A percentile compares a stretch with the other conserved stretches of the same genome.
phyloP scores from a whole-genome alignment of 1,140 invertebrate species.

The Centruroides sculpturatus region DNA sequence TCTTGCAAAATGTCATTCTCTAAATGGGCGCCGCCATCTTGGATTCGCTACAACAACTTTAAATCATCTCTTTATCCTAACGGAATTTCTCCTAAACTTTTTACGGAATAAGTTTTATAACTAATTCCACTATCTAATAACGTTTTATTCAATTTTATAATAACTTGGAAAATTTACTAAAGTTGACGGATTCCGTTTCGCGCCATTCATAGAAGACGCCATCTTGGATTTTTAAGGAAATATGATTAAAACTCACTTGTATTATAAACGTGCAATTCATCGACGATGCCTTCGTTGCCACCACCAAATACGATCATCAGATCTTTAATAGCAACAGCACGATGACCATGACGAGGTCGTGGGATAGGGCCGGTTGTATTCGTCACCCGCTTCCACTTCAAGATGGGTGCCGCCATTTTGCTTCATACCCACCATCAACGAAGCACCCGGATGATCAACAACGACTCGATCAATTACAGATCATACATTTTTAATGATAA shows the following conservation, averaged over 20 bases:
- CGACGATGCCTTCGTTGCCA: constrained; percentile 98
- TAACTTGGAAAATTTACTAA: no score
- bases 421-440: constrained; percentile 11
- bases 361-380: constrained; percentile 85
- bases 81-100: no score
- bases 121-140: no score
- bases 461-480: no score
- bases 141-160: no score
- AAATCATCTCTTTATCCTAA: no score
- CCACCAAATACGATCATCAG: constrained; percentile 99
- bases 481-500: no score
- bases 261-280: constrained; percentile 98
- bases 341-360: constrained; percentile 91
- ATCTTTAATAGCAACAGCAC: constrained; percentile 96
- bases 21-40: constrained; percentile 6
- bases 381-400: constrained; percentile 87
- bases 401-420: constrained; percentile 18
- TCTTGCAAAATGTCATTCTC: no score
- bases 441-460: neutral
- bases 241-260: constrained; percentile 48
- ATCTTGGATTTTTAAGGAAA: constrained; percentile 9
- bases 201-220: neutral
- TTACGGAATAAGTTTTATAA: no score
- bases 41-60: no score
- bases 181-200: no score